Base-by-base conservation (phyloP, 2,113 vertebrate species). In the Rhinolophus sinicus region DNA sequence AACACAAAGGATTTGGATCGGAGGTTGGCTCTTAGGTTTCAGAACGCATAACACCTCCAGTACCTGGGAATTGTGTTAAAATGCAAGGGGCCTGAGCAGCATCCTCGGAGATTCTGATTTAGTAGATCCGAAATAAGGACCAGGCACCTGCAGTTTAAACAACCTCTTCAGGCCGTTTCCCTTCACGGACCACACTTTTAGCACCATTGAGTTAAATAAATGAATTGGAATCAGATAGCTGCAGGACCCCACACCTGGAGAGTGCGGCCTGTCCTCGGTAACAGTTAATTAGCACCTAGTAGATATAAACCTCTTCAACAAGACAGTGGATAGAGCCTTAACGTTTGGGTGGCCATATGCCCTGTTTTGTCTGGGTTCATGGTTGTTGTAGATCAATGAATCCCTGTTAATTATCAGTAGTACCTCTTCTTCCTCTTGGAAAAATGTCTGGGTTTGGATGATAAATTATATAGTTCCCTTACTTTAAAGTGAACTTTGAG, bases 351-450 rank as follows among this genome's bases (percentile, higher is more conserved):
- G 28, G 47, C 91, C 72, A 2, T 60, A 14, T 83, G 93, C 82
- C 67, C 56, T 94, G 33, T 47, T 94, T 77, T 35, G 28, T 83
- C 26, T 70, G 47, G 28, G 38, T 86, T 93, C 30, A 3, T 24
- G 67, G 56, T 65, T 38, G 28, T 44, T 64, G 24, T 44, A 69
- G 85, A 58, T 93, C 73, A 75, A 15, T 75, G 88, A 91, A 78
- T 70, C 93, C 56, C 72, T 67, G n/a, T 65, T 94, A 67, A 84
- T 94, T 95, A 72, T 84, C 38, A 86, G 94, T 94, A 65, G 22
- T 84, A n/a, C 35, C 16, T 89, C 62, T 65, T 77, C 44, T 64
- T 33, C 58, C 60, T 26, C 65, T 83, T 19, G 90, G n/a, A 52
- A 88, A 44, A 83, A 50, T 80, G n/a, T 93, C 56, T 91, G 81